Conservation (phyloP, 2,113 vertebrate species). For the Macroglossus sobrinus region DNA sequence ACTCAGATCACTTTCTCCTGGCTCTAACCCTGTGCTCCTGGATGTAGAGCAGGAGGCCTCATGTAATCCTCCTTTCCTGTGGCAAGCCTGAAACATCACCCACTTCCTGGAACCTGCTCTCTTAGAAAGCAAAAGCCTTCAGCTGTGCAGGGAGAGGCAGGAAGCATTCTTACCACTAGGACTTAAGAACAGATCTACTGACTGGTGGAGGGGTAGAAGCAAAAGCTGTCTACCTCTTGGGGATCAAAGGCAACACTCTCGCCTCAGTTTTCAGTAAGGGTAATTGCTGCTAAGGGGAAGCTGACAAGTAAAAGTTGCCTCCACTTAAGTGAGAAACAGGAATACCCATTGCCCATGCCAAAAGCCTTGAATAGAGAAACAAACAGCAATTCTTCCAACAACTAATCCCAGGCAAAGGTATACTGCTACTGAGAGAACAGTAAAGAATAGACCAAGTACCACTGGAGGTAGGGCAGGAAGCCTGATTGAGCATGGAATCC, state of each 20-base stretch:
- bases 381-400: neutral
- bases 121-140: neutral
- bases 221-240: neutral
- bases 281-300: neutral
- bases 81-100: accelerated
- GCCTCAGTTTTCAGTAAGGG: neutral
- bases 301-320: neutral
- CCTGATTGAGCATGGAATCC: neutral
- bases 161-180: neutral
- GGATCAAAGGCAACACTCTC: neutral
- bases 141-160: neutral
- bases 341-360: neutral
- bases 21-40: neutral
- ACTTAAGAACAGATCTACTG: neutral
- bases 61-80: accelerated
- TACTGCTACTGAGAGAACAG: neutral
- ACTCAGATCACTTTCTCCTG: neutral
- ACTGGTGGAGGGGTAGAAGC: neutral
- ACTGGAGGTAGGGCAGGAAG: neutral
- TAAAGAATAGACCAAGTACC: neutral
- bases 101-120: neutral
- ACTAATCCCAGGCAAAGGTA: neutral
- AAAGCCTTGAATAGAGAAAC: neutral
- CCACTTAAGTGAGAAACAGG: neutral
- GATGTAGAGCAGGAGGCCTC: neutral